Evolutionary conservation across 2,888 invertebrate genomes (phyloP), one percentile per base, ranked within the genome.

Genomic region (Spodoptera picta): DNA sequence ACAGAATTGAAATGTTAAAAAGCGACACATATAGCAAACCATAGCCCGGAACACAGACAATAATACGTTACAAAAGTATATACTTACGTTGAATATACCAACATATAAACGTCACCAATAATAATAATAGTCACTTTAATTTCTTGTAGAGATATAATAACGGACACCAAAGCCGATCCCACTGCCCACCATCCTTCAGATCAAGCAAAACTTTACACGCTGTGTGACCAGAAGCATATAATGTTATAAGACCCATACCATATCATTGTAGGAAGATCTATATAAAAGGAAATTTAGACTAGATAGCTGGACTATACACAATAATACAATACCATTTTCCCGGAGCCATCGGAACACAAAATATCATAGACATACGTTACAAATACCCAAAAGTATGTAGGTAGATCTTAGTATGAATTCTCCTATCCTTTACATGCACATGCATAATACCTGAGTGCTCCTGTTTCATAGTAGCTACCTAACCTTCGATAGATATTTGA

Each of bases 81-180:
- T 90, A 91, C 91, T 91, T 88, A 91, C 90, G 74, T 85, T 84
- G 77, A 79, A 67, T 75, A 77, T 77, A 82, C 71, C 75, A 70
- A 75, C 51, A 73, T 65, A 80, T 44, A 60, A 36, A 78, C 81
- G 75, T 81, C 83, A 83, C 78, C 82, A 73, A 69, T 70, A 85
- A 80, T 75, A 78, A 36, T 36, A 36, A 36, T 36, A 36, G 6
- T 86, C 88, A 90, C 89, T 87, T 73, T 73, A 66, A 36, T 9
- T 73, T 75, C 65, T 74, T 77, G 79, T 75, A 77, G 55, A 77
- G 55, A 73, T 66, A 69, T 74, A 80, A 76, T 77, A 81, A 80
- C 75, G 75, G 73, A 82, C 82, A 86, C 86, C 86, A 87, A 87
- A 88, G 87, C 89, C 76, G 82, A 78, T 46, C 75, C 78, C 70